Percentiles rank a stretch among this genome's conserved stretches.
phyloP scores from a whole-genome alignment of 2,113 vertebrate species.

The Pangasianodon hypophthalmus region DNA sequence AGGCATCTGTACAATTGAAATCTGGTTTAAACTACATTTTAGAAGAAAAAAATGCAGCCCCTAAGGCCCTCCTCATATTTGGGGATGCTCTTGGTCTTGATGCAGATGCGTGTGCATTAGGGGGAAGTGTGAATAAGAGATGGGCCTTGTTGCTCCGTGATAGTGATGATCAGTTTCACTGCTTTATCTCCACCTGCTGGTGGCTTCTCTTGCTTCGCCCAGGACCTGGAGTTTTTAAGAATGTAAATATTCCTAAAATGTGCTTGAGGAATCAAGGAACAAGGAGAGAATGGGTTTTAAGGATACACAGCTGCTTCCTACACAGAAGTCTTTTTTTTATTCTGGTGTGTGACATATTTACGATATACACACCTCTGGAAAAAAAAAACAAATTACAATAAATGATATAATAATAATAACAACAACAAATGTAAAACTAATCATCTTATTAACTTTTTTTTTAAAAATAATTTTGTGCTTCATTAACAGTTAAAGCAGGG shows the following conservation, averaged over 20 bases:
- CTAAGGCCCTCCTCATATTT: background rate
- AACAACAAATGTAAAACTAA: background rate
- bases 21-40: background rate
- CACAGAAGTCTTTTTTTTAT: background rate
- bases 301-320: background rate
- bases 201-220: background rate
- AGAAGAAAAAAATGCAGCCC: background rate
- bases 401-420: background rate
- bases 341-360: no score
- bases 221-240: background rate
- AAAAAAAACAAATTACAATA: no score
- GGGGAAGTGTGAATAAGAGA: background rate
- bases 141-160: background rate
- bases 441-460: no score
- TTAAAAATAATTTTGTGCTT: no score
- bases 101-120: background rate
- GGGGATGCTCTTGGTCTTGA: background rate
- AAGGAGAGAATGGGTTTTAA: background rate
- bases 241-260: background rate
- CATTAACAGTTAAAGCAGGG: no score
- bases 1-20: background rate
- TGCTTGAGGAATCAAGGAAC: background rate
- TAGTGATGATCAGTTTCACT: background rate
- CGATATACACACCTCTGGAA: no score
- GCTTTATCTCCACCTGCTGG: slow-evolving; percentile 23